phyloP scores from a whole-genome alignment of 2,797 vertebrate species.

The Acridotheres tristis region DNA sequence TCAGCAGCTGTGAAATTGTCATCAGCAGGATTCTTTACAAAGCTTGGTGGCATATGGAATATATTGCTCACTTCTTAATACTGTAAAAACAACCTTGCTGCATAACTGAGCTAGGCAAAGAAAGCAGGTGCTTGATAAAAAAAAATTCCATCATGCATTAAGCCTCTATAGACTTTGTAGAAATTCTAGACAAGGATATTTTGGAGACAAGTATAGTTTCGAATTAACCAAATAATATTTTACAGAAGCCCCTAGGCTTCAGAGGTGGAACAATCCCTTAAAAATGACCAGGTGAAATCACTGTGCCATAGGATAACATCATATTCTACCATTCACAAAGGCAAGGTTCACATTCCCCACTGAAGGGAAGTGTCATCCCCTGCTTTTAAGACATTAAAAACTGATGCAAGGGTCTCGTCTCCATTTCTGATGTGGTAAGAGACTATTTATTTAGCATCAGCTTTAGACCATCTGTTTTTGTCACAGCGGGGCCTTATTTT shows the following conservation, averaged over 20 bases:
- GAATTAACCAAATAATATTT: not conserved
- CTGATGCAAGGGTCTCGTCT: not conserved
- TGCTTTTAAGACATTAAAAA: not conserved
- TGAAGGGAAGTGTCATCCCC: not conserved
- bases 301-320: not conserved
- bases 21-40: slow-evolving; percentile 67
- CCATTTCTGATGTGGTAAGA: not conserved
- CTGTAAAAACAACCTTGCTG: slow-evolving; percentile 40
- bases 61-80: slow-evolving; percentile 65
- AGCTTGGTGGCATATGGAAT: slow-evolving; percentile 65
- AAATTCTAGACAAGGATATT: slow-evolving; percentile 28
- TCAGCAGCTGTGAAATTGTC: slow-evolving; percentile 67
- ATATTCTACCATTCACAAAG: not conserved
- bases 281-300: not conserved
- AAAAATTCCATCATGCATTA: not conserved
- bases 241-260: not conserved
- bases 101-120: slow-evolving; percentile 66
- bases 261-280: not conserved
- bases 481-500: slow-evolving; percentile 1
- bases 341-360: not conserved
- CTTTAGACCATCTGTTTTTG: not conserved
- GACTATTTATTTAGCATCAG: not conserved
- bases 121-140: slow-evolving; percentile 62
- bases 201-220: not conserved
- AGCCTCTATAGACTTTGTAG: slow-evolving; percentile 7